Evolutionary conservation across 2,888 invertebrate species (phyloP), one percentile per base, ranked within the genome.

Genomic region (Pyrochroa serraticornis): DNA sequence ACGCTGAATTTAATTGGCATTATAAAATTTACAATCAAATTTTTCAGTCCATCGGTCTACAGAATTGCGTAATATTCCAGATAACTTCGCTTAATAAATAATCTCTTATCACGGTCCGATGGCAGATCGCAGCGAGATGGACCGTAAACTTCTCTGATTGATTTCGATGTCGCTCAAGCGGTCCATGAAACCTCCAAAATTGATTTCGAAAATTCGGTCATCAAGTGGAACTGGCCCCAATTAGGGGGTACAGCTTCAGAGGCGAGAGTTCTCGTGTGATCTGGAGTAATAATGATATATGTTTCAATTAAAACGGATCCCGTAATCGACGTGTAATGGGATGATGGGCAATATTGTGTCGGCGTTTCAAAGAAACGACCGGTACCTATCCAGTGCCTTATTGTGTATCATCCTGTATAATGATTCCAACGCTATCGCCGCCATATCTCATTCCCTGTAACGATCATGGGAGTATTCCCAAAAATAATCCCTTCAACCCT

Each of bases 401-500:
- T 60, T 60, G 62, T 36, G 56, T 62, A 62, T 62, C 62, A 62
- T 62, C 33, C 60, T 46, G 47, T 57, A 62, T 62, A 62, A 62
- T 62, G 62, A 62, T 54, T 45, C 46, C 41, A 52, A 43, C 43
- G 22, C 22, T 43, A 41, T 44, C 13, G 44, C 38, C 37, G 34
- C 37, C 32, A 10, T 30, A 47, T 44, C 43, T 44, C 55, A 57
- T 50, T 51, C 50, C 31, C 35, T 31, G 14, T 7, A 53, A 53
- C 37, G 9, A 10, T 32, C 38, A 12, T 46, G 30, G 32, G 41
- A 51, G 36, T 51, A 37, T 52, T 57, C 51, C 49, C 38, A 45
- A 33, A 50, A 52, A 47, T 43, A 51, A 59, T 58, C 55, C 41
- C 32, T 6, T 30, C 39, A 57, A 50, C 57, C 57, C 50, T 51